Percentiles rank a stretch among this genome's conserved stretches.
Evolutionary conservation across 2,797 vertebrate species (phyloP).

Genomic region (Numenius phaeopus): DNA sequence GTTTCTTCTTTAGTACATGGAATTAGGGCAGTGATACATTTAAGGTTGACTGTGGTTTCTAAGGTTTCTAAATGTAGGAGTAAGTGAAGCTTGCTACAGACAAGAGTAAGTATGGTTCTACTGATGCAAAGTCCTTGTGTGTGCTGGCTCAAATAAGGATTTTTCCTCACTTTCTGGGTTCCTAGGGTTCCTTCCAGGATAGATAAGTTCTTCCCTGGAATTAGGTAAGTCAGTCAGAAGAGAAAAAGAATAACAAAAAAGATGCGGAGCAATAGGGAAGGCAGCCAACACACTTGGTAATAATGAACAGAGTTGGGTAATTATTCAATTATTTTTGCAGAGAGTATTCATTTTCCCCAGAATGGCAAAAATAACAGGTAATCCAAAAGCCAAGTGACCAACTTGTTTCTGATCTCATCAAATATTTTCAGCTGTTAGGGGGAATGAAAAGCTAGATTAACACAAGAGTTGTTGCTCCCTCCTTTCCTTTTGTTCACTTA

Average conservation of each 20-base stretch:
- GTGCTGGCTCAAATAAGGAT: neutral
- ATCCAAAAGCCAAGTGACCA: neutral
- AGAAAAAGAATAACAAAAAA: neutral
- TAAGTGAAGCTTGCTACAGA: neutral
- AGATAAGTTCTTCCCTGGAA: neutral
- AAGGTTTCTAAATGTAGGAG: neutral
- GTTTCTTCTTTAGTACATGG: neutral
- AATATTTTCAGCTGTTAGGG: neutral
- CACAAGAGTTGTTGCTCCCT: neutral
- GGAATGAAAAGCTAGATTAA: neutral
- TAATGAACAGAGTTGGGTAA: neutral
- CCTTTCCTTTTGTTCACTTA: neutral
- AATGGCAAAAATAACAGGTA: neutral
- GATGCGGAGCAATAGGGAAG: neutral
- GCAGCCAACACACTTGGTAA: neutral
- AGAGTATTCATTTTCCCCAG: neutral
- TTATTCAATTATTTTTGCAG: neutral
- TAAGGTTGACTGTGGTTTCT: neutral
- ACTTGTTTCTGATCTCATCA: neutral
- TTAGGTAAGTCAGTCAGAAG: neutral
- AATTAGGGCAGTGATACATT: neutral
- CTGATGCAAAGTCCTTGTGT: neutral
- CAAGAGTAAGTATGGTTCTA: neutral
- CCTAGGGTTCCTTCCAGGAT: neutral
- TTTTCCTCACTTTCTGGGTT: neutral